Conservation (phyloP, 2,888 invertebrate genomes). For the Pardosa pseudoannulata region DNA sequence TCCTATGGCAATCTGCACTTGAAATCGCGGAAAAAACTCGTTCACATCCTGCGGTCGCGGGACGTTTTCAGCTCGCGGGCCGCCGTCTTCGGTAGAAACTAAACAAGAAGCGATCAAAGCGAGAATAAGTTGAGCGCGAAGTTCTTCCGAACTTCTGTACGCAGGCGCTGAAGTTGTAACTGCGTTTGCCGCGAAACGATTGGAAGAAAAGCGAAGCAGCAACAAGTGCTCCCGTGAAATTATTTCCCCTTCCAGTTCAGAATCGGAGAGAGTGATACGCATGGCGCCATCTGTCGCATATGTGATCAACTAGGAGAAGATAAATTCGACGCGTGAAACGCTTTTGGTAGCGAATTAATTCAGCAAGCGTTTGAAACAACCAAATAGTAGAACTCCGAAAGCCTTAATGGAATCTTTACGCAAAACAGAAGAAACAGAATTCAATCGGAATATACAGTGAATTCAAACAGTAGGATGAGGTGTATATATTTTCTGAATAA, state of each 20-base stretch:
- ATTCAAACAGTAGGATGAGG: too few species aligned
- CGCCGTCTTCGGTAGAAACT: neutral
- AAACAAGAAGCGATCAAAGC: neutral
- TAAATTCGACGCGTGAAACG: too few species aligned
- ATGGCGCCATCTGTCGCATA: slow-evolving; percentile 54
- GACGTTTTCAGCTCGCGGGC: neutral
- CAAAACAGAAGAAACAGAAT: too few species aligned
- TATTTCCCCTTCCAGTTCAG: neutral
- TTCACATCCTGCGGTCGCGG: neutral
- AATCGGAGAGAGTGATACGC: neutral
- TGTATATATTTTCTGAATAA: too few species aligned
- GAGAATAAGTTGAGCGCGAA: slow-evolving; percentile 20
- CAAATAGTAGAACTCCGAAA: too few species aligned
- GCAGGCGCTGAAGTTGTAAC: slow-evolving; percentile 58
- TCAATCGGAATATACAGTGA: too few species aligned
- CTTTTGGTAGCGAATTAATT: too few species aligned
- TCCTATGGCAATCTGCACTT: neutral
- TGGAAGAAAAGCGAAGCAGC: slow-evolving; percentile 13
- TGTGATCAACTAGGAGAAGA: too few species aligned
- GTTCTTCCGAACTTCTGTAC: slow-evolving; percentile 15
- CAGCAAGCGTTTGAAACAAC: too few species aligned
- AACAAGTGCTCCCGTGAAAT: slow-evolving; percentile 52
- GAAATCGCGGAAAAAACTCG: too few species aligned
- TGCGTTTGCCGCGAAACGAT: slow-evolving; percentile 29
- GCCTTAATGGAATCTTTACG: too few species aligned